Base-by-base conservation (phyloP, 2,113 vertebrate genomes). In the Piaya cayana region DNA sequence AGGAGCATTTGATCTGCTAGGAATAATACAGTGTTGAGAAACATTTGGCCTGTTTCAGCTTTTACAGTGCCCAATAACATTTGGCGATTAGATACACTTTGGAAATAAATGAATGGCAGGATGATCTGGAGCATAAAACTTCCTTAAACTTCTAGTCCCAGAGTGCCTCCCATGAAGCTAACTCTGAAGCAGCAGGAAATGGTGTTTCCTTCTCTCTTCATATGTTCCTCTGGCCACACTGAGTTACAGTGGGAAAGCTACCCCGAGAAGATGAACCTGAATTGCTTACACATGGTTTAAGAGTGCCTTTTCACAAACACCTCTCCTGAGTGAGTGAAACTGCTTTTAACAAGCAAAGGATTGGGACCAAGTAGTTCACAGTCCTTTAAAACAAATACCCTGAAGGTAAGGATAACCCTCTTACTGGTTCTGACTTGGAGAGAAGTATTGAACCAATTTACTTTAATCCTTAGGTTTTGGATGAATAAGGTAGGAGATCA, bases 401-500 rank as follows among this genome's bases (percentile, higher is more conserved):
- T 58, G 42, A 49, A 69, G 16, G 5, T 39, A 72, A 91, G n/a
- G 17, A 34, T 42, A 78, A 50, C 8, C 3, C 47, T 59, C 34
- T 62, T 77, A 70, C 13, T 0, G 5, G 9, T 58, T 77, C 55
- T 83, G 30, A 14, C 23, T 50, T 74, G 32, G 16, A 80, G 34
- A 81, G 15, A 21, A 43, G n/a, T 74, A 30, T 74, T 83, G 52
- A 37, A 37, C 15, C 22, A 79, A 65, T 7, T 82, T 69, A 15
- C 22, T 77, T 89, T 25, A 55, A 59, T 68, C 2, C 39, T 45
- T 45, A 60, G 49, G 39, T 13, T 72, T 79, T 6, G 7, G 58
- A 79, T 34, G 0, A 37, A 3, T 39, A 36, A 43, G 2, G 69
- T 43, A 36, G 29, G 32, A 71, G 13, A 11, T 8, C 2, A 0